Evolutionary conservation across 2,888 invertebrate genomes (phyloP), one percentile per base, ranked within the genome.

Genomic region (Euclidia mi): DNA sequence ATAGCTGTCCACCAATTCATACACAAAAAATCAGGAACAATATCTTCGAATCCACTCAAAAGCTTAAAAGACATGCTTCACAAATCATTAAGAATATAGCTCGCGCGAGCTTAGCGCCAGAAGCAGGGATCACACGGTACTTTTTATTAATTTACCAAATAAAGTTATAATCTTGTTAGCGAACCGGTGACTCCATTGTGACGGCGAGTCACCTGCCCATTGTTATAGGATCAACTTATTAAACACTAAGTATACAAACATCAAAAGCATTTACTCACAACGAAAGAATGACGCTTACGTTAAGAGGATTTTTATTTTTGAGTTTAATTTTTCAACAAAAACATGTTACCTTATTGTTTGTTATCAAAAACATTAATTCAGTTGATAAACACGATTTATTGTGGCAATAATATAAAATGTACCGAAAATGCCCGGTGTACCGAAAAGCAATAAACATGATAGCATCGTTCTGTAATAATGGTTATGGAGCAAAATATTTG

Each of bases 141-240:
- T 61, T 91, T 92, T 90, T 92, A 93, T 93, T 93, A 91, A 94
- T 94, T 92, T 91, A 89, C 89, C 78, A 91, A 94, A 92, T 89
- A 92, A 92, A 94, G 92, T 93, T 92, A 85, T 94, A 94, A 94
- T 94, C 94, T 94, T 88, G 92, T 94, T 94, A 94, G 90, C 89
- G 88, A 74, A 76, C 84, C 84, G 82, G 67, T 80, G 85, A 78
- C 87, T 84, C 90, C 91, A 91, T 91, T 92, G 90, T 90, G 85
- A 82, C 81, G 80, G 78, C 70, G 76, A 82, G 87, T 89, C 90
- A 93, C 94, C 94, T 93, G 94, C 89, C 89, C 94, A 90, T 86
- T 88, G 89, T 95, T 94, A 95, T 94, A 95, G 95, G 95, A 94
- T 95, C 94, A 95, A 94, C 92, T 94, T 94, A 93, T 94, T 91